phyloP scores from a whole-genome alignment of 1,140 invertebrate species.

The Trachymyrmex septentrionalis region DNA sequence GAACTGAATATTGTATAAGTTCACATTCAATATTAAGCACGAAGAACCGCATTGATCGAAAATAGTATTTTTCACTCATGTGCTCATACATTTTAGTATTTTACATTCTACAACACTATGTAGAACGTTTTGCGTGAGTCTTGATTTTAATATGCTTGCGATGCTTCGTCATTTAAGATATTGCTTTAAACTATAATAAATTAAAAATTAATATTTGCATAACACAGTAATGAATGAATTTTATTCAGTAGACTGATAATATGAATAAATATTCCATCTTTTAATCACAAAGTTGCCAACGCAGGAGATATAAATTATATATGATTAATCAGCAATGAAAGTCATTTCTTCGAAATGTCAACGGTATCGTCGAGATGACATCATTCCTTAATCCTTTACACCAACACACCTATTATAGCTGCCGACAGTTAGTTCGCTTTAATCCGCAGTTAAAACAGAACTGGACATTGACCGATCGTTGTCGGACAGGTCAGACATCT shows the following conservation, averaged over 20 bases:
- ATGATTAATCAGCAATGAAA: background rate
- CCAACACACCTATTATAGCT: conserved; percentile 70
- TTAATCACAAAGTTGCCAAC: background rate
- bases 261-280: background rate
- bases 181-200: background rate
- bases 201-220: background rate
- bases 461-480: conserved; percentile 81
- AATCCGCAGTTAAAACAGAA: conserved; percentile 81
- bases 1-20: no score
- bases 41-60: no score
- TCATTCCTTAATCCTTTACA: conserved; percentile 70
- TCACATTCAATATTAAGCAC: no score
- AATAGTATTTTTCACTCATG: no score
- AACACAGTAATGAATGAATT: background rate
- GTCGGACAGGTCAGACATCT: conserved; percentile 74
- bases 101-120: background rate
- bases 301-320: background rate
- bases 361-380: conserved; percentile 2
- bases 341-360: conserved; percentile 11
- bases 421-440: conserved; percentile 73
- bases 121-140: background rate
- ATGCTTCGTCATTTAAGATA: background rate
- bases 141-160: background rate
- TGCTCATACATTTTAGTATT: background rate
- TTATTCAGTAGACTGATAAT: background rate